Evolutionary conservation across 2,113 vertebrate species (phyloP), one percentile per base, ranked within the genome.

Genomic region (Colinus virginianus): DNA sequence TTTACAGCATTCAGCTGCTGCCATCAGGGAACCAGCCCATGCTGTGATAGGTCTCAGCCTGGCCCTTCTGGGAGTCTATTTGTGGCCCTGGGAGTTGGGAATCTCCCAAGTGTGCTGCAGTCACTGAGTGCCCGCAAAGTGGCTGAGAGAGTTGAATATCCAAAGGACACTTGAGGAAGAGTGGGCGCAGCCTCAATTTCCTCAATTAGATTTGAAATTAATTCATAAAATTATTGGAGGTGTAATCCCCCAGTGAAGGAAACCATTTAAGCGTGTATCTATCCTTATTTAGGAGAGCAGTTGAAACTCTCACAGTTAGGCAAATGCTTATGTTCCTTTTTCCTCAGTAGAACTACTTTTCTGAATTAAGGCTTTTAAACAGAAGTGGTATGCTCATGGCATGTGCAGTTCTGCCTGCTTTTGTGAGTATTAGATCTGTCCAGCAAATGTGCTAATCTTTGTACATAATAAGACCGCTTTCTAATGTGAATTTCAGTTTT

Each of bases 281-380:
- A 46, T n/a, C n/a, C 42, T 66, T 78, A 53, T 89, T 79, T 77
- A 89, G 71, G 68, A 83, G 90, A 85, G 84, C 38, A 78, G 46
- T 90, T 94, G 77, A 56, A 93, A 83, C 14, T 14, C 20, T 85
- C 30, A 58, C 70, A 71, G 81, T 85, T 83, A 80, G 56, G 87
- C 82, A 92, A 78, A 74, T 13, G 36, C 56, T 80, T 94, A 56
- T 0, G 0, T 79, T 83, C 34, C 18, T 86, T 91, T 84, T 90
- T 61, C 38, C 56, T 90, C 89, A 78, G 68, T 36, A 91, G 56
- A 79, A 30, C 43, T 79, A 78, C 84, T 94, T 88, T 45, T 20
- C 30, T 71, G 87, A 94, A 96, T 82, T 74, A 78, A 92, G 81
- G 78, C 61, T 91, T 94, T 92, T 94, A 92, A 92, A 61, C 15